phyloP scores from a whole-genome alignment of 1,140 invertebrate species.

The Papilio helenus region DNA sequence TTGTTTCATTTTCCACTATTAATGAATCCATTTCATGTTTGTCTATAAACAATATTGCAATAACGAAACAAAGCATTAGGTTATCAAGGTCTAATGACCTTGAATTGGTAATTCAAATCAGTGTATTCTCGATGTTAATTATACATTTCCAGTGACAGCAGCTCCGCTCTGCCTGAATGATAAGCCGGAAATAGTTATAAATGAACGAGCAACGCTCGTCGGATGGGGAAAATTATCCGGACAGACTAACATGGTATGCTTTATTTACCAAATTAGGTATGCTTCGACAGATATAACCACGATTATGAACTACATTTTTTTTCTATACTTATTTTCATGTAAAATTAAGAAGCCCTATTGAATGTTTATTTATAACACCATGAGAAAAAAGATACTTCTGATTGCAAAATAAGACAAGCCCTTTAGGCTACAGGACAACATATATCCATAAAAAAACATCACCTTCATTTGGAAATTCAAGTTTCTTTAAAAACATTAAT shows the following conservation, averaged over 20 bases:
- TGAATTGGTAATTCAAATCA: constrained; percentile 28
- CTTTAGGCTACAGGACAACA: too few species aligned
- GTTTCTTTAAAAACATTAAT: too few species aligned
- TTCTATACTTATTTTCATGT: too few species aligned
- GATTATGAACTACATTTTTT: neutral
- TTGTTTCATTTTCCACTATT: too few species aligned
- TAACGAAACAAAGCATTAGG: neutral
- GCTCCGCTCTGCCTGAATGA: constrained; percentile 82
- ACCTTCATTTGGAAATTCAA: too few species aligned
- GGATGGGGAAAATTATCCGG: constrained; percentile 83
- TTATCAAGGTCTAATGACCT: constrained; percentile 23
- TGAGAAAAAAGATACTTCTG: too few species aligned
- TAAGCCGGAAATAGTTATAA: constrained; percentile 79
- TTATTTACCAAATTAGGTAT: neutral
- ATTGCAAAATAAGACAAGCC: too few species aligned
- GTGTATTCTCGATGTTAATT: constrained; percentile 38
- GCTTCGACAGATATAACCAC: neutral
- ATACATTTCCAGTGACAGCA: constrained; percentile 77
- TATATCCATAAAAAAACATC: too few species aligned
- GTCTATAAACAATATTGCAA: too few species aligned
- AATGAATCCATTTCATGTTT: too few species aligned
- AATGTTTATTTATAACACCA: too few species aligned
- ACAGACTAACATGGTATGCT: constrained; percentile 65
- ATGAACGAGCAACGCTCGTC: constrained; percentile 76
- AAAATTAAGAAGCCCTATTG: too few species aligned